Conservation (phyloP, 2,888 invertebrate genomes). For the Celastrina argiolus region DNA sequence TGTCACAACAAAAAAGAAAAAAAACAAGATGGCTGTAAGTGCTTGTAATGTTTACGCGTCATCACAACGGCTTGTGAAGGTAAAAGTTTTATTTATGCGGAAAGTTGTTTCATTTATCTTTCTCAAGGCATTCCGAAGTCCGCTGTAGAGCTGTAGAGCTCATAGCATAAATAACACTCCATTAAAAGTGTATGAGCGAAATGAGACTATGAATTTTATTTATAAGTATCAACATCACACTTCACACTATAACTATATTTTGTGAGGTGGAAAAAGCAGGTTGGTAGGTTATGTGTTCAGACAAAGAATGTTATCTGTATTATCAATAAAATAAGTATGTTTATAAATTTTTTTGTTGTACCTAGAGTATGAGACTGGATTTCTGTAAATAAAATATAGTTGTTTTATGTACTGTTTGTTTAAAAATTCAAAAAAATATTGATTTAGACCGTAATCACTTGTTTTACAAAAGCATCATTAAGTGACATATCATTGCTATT, state of each 20-base stretch:
- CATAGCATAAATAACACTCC: conserved; percentile 25
- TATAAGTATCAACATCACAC: background rate
- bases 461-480: no score
- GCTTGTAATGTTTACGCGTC: conserved; percentile 54
- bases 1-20: conserved; percentile 27
- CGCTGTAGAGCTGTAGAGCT: conserved; percentile 20
- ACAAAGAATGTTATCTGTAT: no score
- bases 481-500: no score
- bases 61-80: conserved; percentile 47
- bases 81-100: conserved; percentile 69
- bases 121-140: conserved; percentile 43
- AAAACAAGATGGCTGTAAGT: conserved; percentile 44
- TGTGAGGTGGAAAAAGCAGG: background rate
- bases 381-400: no score
- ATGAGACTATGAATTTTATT: conserved; percentile 23
- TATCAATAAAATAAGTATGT: no score
- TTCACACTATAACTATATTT: background rate
- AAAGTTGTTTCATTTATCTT: conserved; percentile 72
- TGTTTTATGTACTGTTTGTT: no score
- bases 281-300: background rate
- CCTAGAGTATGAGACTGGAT: no score
- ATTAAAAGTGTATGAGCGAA: conserved; percentile 25
- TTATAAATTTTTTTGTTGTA: no score
- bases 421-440: no score
- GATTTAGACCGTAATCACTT: no score